These are phyloP conservation scores for Calephelis perditalis DNA, from an alignment of 2,888 invertebrate species.

Conservation along the genomic window DNA sequence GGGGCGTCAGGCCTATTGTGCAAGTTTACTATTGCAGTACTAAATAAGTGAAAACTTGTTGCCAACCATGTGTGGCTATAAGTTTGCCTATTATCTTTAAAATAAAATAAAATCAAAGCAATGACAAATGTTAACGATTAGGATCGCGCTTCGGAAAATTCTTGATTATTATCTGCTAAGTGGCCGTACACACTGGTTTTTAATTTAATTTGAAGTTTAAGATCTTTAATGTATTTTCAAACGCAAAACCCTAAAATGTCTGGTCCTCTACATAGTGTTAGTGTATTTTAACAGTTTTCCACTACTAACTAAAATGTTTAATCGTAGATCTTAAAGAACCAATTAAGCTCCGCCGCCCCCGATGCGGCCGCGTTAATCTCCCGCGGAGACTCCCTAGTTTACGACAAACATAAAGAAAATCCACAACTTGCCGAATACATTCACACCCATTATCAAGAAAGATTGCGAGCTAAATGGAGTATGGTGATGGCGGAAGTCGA, in stretches of 20 bases:
- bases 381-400: conserved; percentile 85
- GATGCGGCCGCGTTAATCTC: conserved; percentile 88
- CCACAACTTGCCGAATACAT: conserved; percentile 78
- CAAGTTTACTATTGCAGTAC: too few species aligned
- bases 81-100: not conserved
- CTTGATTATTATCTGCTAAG: not conserved
- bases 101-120: not conserved
- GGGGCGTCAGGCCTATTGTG: too few species aligned
- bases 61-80: too few species aligned
- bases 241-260: too few species aligned
- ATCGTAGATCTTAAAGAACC: conserved; percentile 78
- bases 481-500: conserved; percentile 81
- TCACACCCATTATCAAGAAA: conserved; percentile 76
- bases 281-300: too few species aligned
- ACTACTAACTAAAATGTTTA: too few species aligned
- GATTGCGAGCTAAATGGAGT: conserved; percentile 80
- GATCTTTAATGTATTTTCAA: too few species aligned
- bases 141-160: not conserved
- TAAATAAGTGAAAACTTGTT: too few species aligned
- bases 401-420: conserved; percentile 79
- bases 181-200: too few species aligned
- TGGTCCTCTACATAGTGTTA: too few species aligned
- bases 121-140: not conserved
- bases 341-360: conserved; percentile 81
- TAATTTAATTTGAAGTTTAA: too few species aligned